Conservation (phyloP, 2,797 vertebrate species). For the Typhlichthys eigenmanni region DNA sequence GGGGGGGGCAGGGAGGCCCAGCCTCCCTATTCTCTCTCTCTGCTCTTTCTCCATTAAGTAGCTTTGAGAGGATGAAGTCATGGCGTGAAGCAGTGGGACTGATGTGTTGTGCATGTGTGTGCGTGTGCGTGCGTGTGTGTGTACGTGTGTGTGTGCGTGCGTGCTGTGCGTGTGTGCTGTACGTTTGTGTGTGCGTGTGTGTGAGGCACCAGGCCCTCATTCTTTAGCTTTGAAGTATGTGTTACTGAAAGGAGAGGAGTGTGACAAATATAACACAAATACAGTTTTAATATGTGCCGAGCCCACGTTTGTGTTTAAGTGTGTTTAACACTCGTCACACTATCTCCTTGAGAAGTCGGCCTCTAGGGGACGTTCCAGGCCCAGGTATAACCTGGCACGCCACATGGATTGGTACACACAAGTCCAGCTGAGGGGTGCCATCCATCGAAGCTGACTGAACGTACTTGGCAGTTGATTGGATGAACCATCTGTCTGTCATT, state of each 20-base stretch:
- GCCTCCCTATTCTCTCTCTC: constrained; percentile 9
- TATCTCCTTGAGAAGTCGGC: too few species aligned
- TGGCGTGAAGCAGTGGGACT: constrained; percentile 53
- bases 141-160: too few species aligned
- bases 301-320: too few species aligned
- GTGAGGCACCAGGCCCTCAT: constrained; percentile 57
- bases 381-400: too few species aligned
- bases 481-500: too few species aligned
- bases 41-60: background rate
- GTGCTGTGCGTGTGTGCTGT: too few species aligned
- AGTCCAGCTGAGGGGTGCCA: too few species aligned
- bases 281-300: background rate
- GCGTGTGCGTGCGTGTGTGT: constrained; percentile 54
- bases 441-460: too few species aligned
- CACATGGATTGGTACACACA: too few species aligned
- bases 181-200: constrained; percentile 55
- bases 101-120: constrained; percentile 55
- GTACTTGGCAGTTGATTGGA: too few species aligned
- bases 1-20: constrained; percentile 51
- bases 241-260: constrained; percentile 31
- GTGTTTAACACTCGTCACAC: too few species aligned
- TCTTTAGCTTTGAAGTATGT: constrained; percentile 46
- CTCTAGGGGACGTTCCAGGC: too few species aligned
- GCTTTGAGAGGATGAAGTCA: constrained; percentile 66
- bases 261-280: constrained; percentile 15